Base-by-base conservation (phyloP, 2,797 vertebrate species). In the Aplochiton taeniatus region DNA sequence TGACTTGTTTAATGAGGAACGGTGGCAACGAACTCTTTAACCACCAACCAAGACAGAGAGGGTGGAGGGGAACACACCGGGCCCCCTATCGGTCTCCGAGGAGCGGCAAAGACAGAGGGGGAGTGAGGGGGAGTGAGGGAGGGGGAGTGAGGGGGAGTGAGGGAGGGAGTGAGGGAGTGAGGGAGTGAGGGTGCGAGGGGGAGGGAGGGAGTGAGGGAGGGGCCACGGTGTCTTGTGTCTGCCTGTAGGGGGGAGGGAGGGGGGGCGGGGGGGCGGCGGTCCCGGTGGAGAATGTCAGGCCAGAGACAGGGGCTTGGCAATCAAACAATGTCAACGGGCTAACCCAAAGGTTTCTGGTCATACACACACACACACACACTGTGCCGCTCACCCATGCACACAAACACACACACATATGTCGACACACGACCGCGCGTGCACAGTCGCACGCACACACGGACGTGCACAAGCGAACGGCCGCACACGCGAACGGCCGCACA, bases 291-390 rank as follows among this genome's bases (percentile, higher is more conserved):
- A 83, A 80, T 83, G 82, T 82, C 81, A 78, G 74, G 82, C 86
- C 83, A 87, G 81, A 82, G 72, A 84, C 82, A 77, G 81, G 31
- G 31, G 87, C 86, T 85, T 88, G 80, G 78, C 75, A 84, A 87
- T 88, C 82, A 85, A 87, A 88, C 84, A 74, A 74, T 81, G 73
- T 81, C 60, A 81, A 70, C 56, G 63, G 77, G 76, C 76, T 75
- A 79, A 73, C 75, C 78, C 73, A 84, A 83, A 75, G 60, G 62
- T 52, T 52, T 42, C 58, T 54, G 19, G 9, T 11, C 48, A 50
- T 14, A 50, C 48, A 50, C 48, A 50, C 48, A 50, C 48, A 50
- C 50, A 18, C 50, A 52, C 14, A 16, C 50, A 52, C 48, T 0
- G 13, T 47, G 48, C 14, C 48, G 8, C 48, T 10, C n/a, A 51